Evolutionary conservation across 2,888 invertebrate genomes (phyloP), one percentile per base, ranked within the genome.

Genomic region (Lysandra coridon): DNA sequence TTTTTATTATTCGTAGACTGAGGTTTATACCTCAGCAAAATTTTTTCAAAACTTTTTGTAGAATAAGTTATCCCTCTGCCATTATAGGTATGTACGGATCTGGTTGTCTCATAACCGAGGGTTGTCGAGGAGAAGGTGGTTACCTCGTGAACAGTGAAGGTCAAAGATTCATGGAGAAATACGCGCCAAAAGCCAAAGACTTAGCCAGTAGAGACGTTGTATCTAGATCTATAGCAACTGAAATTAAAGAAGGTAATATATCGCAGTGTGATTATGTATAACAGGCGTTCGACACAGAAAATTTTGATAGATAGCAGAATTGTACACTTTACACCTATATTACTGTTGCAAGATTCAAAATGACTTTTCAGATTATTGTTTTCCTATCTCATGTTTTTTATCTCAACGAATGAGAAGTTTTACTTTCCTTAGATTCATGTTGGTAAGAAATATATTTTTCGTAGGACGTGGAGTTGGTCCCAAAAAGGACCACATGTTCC

Each of bases 151-250:
- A 99, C 92, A 97, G 97, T 79, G 96, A 99, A 89, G 99, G 99
- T 23, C 98, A 98, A 92, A 95, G 99, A 78, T 99, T 99, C 88
- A 99, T 99, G 99, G 99, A 99, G 90, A 96, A 98, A 80, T 99
- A 99, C 89, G 99, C 99, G 0, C 99, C 99, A 0, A 98, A 98
- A 40, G 99, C 99, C 2, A 99, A 98, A 90, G 99, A 99, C 95
- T 95, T 99, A 81, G 99, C 99, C 1, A 99, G 99, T 44, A 96
- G 99, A 82, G 99, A 99, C 89, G 99, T 99, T 4, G 99, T 99
- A 0, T 99, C 99, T 0, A 96, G 99, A 80, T 97, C 99, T 17
- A 99, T 99, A 96, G 99, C 99, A 23, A 97, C 99, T 80, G 99
- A 99, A 94, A 98, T 99, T 97, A 94, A 98, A 97, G 88, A 95